phyloP scores from a whole-genome alignment of 2,797 vertebrate species.

The Syncerus caffer region DNA sequence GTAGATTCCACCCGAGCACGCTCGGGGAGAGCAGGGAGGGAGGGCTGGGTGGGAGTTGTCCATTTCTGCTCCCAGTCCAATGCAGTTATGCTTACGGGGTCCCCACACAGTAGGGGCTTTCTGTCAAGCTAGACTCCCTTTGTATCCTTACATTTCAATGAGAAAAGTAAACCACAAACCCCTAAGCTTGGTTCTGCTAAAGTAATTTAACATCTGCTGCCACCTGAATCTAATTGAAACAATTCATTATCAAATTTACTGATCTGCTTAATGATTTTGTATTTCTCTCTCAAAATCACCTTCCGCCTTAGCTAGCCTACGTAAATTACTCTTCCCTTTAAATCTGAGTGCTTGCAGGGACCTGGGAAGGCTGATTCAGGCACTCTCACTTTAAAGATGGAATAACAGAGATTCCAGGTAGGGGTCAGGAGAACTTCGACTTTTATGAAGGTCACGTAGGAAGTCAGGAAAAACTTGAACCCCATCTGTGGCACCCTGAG shows the following conservation, averaged over 20 bases:
- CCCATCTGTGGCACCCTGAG: accelerated
- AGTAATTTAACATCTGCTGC: slow-evolving; percentile 82
- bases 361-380: neutral
- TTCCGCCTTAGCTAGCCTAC: slow-evolving; percentile 60
- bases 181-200: slow-evolving; percentile 77
- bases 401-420: accelerated
- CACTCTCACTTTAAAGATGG: neutral
- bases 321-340: slow-evolving; percentile 25
- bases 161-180: slow-evolving; percentile 71
- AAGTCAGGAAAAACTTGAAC: neutral
- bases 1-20: accelerated
- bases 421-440: accelerated
- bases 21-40: accelerated
- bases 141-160: slow-evolving; percentile 7
- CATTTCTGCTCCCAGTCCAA: accelerated
- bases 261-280: slow-evolving; percentile 82
- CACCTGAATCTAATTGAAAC: slow-evolving; percentile 83
- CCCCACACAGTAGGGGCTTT: neutral
- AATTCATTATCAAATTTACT: slow-evolving; percentile 83
- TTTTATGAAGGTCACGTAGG: neutral
- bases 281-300: slow-evolving; percentile 81
- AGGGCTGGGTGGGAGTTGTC: accelerated
- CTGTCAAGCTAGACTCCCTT: neutral
- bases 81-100: accelerated
- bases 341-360: neutral